phyloP scores from a whole-genome alignment of 2,797 vertebrate genomes.

The Dendrocincla fuliginosa region DNA sequence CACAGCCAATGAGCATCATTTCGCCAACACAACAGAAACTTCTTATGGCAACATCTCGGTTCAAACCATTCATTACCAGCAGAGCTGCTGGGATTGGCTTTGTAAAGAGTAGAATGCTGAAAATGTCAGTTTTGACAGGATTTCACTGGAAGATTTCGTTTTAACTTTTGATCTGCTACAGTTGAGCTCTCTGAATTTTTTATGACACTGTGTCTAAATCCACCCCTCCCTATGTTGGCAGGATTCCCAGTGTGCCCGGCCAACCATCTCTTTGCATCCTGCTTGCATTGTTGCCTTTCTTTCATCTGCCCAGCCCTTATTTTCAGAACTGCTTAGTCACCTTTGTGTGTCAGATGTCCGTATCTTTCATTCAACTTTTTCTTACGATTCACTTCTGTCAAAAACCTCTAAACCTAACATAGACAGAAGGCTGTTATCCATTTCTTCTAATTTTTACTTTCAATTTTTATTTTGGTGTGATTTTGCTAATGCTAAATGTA shows the following conservation, averaged over 20 bases:
- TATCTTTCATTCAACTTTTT: neutral
- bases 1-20: neutral
- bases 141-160: constrained; percentile 35
- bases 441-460: neutral
- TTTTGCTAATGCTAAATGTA: neutral
- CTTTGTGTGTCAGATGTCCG: neutral
- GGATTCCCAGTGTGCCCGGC: neutral
- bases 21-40: neutral
- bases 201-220: neutral
- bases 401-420: neutral
- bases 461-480: neutral
- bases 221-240: fast-evolving
- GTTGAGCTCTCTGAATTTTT: neutral
- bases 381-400: neutral
- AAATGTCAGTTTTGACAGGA: constrained; percentile 2
- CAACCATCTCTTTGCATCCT: neutral
- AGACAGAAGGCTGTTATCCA: neutral
- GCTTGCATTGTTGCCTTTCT: neutral
- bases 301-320: neutral
- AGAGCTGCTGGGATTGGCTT: neutral
- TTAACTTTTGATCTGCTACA: neutral
- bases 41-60: neutral
- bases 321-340: neutral
- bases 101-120: neutral
- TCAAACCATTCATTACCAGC: neutral